Evolutionary conservation across 2,888 invertebrate genomes (phyloP).

Genomic region (Eremobia ochroleuca): DNA sequence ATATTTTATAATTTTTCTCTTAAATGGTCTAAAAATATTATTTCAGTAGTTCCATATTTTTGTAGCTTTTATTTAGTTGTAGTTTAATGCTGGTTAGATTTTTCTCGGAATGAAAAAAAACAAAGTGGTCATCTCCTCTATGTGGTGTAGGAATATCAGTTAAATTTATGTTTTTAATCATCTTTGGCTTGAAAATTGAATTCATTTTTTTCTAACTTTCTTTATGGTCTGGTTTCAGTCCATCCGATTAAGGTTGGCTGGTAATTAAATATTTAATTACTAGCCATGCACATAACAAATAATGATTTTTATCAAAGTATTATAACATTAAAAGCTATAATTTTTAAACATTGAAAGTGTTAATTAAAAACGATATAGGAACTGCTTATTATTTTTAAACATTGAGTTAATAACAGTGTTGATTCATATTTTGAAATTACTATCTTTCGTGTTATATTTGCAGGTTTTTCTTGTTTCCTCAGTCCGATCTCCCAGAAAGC

Average conservation of each 20-base stretch:
- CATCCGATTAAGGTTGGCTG: background rate
- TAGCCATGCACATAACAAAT: background rate
- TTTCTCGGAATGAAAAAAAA: too few relatives aligned
- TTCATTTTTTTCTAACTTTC: background rate
- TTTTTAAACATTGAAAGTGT: slow-evolving; percentile 8
- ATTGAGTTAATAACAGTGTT: slow-evolving; percentile 13
- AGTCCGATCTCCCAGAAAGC: background rate
- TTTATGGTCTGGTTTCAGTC: background rate
- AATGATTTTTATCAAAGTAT: background rate
- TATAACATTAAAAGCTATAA: too few relatives aligned
- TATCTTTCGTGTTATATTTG: background rate
- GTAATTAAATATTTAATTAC: slow-evolving; percentile 3
- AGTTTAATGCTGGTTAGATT: too few relatives aligned
- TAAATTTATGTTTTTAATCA: background rate
- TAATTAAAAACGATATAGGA: slow-evolving; percentile 7
- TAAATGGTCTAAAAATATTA: too few relatives aligned
- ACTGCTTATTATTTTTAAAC: slow-evolving; percentile 18
- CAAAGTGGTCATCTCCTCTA: too few relatives aligned
- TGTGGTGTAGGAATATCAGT: background rate
- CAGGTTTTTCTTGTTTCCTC: background rate
- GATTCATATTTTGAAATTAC: background rate
- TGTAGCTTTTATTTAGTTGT: too few relatives aligned
- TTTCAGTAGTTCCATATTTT: too few relatives aligned
- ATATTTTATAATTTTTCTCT: too few relatives aligned
- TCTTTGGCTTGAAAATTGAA: background rate